phyloP scores from a whole-genome alignment of 2,797 vertebrate genomes.

The Masticophis lateralis region DNA sequence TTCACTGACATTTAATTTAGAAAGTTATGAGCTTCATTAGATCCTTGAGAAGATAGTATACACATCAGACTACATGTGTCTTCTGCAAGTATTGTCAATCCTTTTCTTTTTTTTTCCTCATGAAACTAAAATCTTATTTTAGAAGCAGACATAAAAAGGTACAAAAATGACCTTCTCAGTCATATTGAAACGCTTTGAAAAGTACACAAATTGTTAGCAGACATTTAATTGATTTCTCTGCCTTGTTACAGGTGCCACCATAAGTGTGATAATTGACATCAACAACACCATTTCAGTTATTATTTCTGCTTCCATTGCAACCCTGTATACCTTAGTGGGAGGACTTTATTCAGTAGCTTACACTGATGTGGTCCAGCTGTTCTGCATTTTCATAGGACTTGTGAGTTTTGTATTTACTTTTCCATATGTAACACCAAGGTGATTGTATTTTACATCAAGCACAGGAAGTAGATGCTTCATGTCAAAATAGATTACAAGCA shows the following conservation, averaged over 20 bases:
- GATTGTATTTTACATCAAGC: background rate
- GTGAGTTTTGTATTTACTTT: slow-evolving; percentile 73
- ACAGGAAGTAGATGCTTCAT: background rate
- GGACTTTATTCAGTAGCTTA: slow-evolving; percentile 96
- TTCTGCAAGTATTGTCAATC: background rate
- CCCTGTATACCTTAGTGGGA: slow-evolving; percentile 91
- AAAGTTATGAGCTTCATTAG: background rate
- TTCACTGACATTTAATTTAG: background rate
- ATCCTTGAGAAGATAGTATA: background rate
- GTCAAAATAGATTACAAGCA: background rate
- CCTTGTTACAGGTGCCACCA: slow-evolving; percentile 83
- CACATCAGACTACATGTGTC: background rate
- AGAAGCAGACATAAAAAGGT: background rate
- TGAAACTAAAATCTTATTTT: background rate
- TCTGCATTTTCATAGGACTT: slow-evolving; percentile 95
- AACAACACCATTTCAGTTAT: slow-evolving; percentile 87
- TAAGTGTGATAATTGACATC: slow-evolving; percentile 94
- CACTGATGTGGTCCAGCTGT: slow-evolving; percentile 95
- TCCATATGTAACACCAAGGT: background rate
- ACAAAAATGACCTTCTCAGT: no score
- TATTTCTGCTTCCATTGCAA: slow-evolving; percentile 90
- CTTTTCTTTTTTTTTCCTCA: background rate
- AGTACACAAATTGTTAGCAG: background rate
- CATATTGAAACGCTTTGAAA: background rate
- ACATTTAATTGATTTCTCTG: slow-evolving; percentile 12